Conservation (phyloP, 2,113 vertebrate genomes). For the Kryptolebias marmoratus region DNA sequence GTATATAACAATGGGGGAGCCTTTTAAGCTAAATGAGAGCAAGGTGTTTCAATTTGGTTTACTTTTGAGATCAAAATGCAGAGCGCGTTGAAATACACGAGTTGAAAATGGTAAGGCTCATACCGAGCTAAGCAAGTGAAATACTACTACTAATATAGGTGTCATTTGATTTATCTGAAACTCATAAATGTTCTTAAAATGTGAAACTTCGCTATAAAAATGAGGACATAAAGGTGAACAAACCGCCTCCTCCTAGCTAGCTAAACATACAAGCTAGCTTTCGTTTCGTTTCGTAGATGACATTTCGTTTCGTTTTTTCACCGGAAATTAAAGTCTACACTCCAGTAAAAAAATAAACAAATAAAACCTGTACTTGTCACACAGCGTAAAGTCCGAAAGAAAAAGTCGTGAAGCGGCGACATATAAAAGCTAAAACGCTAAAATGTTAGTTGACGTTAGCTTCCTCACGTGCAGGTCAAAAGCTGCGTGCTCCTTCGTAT, state of each 20-base stretch:
- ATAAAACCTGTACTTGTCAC: neutral
- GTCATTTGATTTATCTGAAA: neutral
- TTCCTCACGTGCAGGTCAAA: neutral
- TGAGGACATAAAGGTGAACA: constrained; percentile 27
- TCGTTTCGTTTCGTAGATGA: too few relatives aligned
- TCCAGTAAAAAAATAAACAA: too few relatives aligned
- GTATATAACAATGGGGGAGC: neutral
- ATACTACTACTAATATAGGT: too few relatives aligned
- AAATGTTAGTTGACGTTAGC: neutral
- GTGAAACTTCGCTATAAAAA: too few relatives aligned
- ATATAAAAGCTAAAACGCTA: neutral
- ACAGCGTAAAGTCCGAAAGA: neutral
- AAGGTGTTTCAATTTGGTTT: neutral
- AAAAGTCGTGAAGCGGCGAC: fast-evolving
- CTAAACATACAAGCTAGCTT: neutral
- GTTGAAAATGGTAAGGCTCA: too few relatives aligned
- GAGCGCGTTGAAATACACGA: too few relatives aligned
- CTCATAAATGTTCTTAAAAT: neutral
- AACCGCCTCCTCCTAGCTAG: neutral
- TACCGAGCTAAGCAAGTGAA: too few relatives aligned
- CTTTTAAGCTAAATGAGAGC: neutral
- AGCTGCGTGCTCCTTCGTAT: constrained; percentile 28
- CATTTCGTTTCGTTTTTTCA: too few relatives aligned
- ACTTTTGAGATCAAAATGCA: too few relatives aligned
- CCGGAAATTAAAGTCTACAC: neutral